These are phyloP conservation scores for Cheilosia vernalis DNA, from an alignment of 2,888 invertebrate species.

Conservation along the genomic window DNA sequence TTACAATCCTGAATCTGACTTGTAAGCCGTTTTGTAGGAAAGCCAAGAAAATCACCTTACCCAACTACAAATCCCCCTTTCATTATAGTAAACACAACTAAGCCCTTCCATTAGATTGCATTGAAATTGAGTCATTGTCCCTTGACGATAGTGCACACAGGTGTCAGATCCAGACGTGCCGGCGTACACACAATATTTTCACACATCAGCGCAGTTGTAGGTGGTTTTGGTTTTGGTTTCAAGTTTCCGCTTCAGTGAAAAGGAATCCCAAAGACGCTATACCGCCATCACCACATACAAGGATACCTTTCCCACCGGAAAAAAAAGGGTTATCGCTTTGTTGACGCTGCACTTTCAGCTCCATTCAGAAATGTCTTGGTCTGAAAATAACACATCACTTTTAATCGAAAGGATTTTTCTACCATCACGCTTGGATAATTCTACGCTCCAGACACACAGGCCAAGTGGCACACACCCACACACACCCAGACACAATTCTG, in stretches of 20 bases:
- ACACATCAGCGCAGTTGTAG: slow-evolving; percentile 42
- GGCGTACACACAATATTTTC: slow-evolving; percentile 48
- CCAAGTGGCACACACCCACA: slow-evolving; percentile 37
- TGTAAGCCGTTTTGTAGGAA: not conserved
- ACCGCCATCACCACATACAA: slow-evolving; percentile 25
- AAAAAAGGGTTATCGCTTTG: slow-evolving; percentile 62
- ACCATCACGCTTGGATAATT: slow-evolving; percentile 54
- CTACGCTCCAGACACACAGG: slow-evolving; percentile 52
- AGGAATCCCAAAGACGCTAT: slow-evolving; percentile 15
- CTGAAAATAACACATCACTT: slow-evolving; percentile 49
- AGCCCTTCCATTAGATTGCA: not conserved
- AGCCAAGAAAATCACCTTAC: not conserved
- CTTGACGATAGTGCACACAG: slow-evolving; percentile 26
- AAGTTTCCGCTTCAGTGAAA: slow-evolving; percentile 51
- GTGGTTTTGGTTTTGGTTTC: slow-evolving; percentile 58
- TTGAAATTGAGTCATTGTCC: slow-evolving; percentile 36
- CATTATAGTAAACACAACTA: not conserved
- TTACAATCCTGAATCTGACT: not conserved
- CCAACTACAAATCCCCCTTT: not conserved
- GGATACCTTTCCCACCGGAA: not conserved
- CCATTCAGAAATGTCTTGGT: slow-evolving; percentile 25
- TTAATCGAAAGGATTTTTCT: slow-evolving; percentile 67
- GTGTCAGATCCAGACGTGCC: slow-evolving; percentile 51
- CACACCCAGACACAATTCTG: slow-evolving; percentile 11
- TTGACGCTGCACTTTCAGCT: slow-evolving; percentile 61